Conservation (phyloP, 2,888 invertebrate species). For the Hydraecia micacea region DNA sequence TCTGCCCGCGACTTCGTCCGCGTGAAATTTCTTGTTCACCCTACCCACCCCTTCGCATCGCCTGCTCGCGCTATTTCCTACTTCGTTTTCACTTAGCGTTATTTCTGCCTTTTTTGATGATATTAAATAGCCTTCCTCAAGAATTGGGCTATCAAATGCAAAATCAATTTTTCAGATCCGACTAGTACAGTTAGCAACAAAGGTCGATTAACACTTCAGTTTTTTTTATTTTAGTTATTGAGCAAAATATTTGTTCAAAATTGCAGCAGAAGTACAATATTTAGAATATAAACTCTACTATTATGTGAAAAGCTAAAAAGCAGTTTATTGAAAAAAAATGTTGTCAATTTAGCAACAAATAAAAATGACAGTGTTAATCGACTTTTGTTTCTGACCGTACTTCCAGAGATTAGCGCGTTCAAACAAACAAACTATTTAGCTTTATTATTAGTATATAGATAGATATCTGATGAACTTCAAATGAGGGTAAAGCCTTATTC, state of each 20-base stretch:
- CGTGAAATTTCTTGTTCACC: neutral
- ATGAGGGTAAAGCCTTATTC: slow-evolving; percentile 5
- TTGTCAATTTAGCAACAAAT: too few relatives aligned
- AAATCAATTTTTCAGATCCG: neutral
- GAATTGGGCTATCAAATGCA: neutral
- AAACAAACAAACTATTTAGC: neutral
- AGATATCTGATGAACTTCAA: slow-evolving; percentile 23
- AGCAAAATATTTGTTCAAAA: too few relatives aligned
- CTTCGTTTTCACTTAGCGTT: neutral
- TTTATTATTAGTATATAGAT: neutral
- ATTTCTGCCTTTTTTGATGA: neutral
- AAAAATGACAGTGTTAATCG: too few relatives aligned
- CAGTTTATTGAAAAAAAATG: too few relatives aligned
- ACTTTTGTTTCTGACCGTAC: too few relatives aligned
- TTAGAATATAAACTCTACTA: too few relatives aligned
- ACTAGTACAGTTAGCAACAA: too few relatives aligned
- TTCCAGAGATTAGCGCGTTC: neutral
- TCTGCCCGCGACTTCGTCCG: neutral
- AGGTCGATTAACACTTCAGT: too few relatives aligned
- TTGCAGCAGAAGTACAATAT: too few relatives aligned
- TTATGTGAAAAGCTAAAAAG: too few relatives aligned
- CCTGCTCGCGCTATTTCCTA: neutral
- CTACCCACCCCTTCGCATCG: neutral
- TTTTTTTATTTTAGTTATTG: too few relatives aligned
- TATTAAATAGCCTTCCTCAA: neutral